Base-by-base conservation (phyloP, 2,797 vertebrate genomes). In the Spinibarbus caldwelli region DNA sequence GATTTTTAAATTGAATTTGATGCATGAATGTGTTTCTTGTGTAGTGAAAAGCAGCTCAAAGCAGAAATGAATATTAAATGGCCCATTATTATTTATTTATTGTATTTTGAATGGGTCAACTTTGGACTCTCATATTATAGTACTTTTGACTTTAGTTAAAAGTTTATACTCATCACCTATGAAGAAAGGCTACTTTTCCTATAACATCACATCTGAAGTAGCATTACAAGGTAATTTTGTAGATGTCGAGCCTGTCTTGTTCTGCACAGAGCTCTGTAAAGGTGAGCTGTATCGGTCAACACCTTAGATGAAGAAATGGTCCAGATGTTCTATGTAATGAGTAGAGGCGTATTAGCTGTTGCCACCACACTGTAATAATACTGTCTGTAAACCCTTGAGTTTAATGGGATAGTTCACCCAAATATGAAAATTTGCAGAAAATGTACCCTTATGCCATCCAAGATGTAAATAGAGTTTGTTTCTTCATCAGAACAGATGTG, bases 11-110 rank as follows among this genome's bases (percentile, higher is more conserved):
- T 54, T 67, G 54, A 80, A 83, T 71, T 54, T 75, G 83, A 49
- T 84, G 89, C 85, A 86, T 87, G 84, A 86, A 47, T 80, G 72
- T 49, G 26, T 85, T 79, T 83, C 26, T 78, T 85, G 86, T 77
- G 70, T 82, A 36, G 76, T 87, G 47, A 49, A 84, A 82, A 85
- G 49, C 68, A 82, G 57, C 73, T 75, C 34, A 67, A 64, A 85
- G 43, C 36, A 62, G 41, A 85, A 49, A 67, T 78, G 21, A 85
- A 75, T 79, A 71, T 72, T 47, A 54, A 80, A 71, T 80, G 36
- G 71, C 45, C 76, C 68, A 23, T 45, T 83, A 49, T 86, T 85
- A 73, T 85, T 85, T 88, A 75, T 88, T 84, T 88, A 79, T 64
- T 79, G n/a, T n/a, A n/a, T n/a, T n/a, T n/a, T n/a, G n/a, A n/a